These are phyloP conservation scores for Pterostichus niger DNA, from an alignment of 2,888 invertebrate genomes.

Conservation along the genomic window DNA sequence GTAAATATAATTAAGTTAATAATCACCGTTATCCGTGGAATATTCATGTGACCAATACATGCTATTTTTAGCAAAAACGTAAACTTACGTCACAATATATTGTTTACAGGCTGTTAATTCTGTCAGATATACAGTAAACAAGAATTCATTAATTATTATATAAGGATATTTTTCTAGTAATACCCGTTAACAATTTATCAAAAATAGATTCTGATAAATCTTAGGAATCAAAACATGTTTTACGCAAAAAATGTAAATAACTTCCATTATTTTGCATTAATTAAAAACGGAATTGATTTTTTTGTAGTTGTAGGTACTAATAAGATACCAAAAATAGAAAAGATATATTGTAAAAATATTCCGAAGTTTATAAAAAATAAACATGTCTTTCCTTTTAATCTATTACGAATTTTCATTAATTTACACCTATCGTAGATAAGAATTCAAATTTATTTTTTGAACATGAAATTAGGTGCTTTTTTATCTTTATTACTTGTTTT, in stretches of 20 bases:
- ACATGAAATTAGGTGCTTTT: no score
- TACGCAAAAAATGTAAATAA: no score
- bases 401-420: no score
- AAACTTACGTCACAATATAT: constrained; percentile 36
- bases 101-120: constrained; percentile 39
- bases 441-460: no score
- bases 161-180: background rate
- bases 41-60: constrained; percentile 52
- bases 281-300: background rate
- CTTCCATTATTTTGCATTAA: no score
- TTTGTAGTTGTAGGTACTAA: background rate
- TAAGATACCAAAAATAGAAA: no score
- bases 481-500: no score
- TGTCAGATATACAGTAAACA: constrained; percentile 23
- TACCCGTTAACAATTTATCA: constrained; percentile 20
- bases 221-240: constrained; percentile 15
- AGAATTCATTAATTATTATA: constrained; percentile 27
- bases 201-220: constrained; percentile 26
- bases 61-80: constrained; percentile 51
- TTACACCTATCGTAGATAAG: no score
- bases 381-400: no score
- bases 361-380: no score
- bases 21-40: constrained; percentile 52
- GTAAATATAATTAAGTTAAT: constrained; percentile 52
- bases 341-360: no score